Base-by-base conservation (phyloP, 92 coral and sea anemone species). In the Zoanthus gigantus region DNA sequence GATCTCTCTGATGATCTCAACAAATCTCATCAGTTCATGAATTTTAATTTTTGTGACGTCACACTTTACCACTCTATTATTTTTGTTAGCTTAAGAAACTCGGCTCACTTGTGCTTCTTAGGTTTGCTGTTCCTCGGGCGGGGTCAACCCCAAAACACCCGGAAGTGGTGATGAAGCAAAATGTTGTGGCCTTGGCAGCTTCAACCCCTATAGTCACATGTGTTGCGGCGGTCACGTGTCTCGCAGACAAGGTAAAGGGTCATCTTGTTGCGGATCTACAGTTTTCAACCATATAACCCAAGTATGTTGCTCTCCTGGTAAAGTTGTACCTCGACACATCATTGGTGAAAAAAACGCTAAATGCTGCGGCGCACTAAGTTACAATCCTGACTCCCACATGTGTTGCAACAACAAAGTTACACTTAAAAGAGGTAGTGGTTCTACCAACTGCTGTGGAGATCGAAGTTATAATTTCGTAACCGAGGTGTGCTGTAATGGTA, bases 401-500 rank as follows among this genome's bases (percentile, higher is more conserved):
- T 87, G 90, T 77, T 89, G 92, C 67, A 63, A 86, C 56, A 58
- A 67, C 15, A 85, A 57, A 47, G 53, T 69, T 30, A 58, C 76
- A 32, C 28, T n/a, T 16, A 83, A 31, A 37, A 77, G 42, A n/a
- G 77, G 28, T 13, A 79, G 73, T 13, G 13, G 28, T 15, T 8
- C 37, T 50, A 65, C 92, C 5, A 61, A 29, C 52, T 89, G 92
- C 47, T 89, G 92, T 32, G 84, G 90, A 4, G 69, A 34, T 17
- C 13, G 32, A 12, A 23, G 80, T 30, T 89, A 85, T 37, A 66
- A 89, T 34, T 37, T 54, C 60, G 9, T 30, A 31, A 84, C 69
- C 0, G 60, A 84, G 46, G 86, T 83, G 16, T 89, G 92, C 77
- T 89, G 92, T 48, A 50, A 52, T 74, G 87, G 61, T 73, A 77